phyloP scores from a whole-genome alignment of 1,140 invertebrate genomes.

The Copidosoma floridanum region DNA sequence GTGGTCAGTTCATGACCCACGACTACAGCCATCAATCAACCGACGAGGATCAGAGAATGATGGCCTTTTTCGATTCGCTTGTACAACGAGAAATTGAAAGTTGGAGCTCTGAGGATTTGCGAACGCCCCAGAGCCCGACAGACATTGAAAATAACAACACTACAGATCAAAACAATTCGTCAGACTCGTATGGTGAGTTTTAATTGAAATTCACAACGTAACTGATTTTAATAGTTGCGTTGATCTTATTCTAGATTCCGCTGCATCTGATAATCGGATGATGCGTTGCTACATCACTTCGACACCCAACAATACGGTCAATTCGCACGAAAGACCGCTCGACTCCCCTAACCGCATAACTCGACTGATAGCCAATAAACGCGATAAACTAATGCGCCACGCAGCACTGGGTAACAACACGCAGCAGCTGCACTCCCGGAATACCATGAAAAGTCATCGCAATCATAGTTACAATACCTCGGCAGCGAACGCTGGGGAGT shows the following conservation, averaged over 20 bases:
- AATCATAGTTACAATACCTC: background rate
- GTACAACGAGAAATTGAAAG: slow-evolving; percentile 87
- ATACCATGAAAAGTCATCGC: background rate
- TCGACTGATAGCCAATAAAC: slow-evolving; percentile 47
- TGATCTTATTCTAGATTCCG: slow-evolving; percentile 35
- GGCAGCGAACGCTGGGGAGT: background rate
- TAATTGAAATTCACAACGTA: no score
- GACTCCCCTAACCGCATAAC: slow-evolving; percentile 51
- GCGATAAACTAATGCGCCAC: slow-evolving; percentile 49
- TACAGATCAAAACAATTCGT: slow-evolving; percentile 31
- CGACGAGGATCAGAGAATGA: slow-evolving; percentile 89
- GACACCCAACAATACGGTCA: slow-evolving; percentile 29
- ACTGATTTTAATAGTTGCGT: background rate
- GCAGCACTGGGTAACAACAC: slow-evolving; percentile 38
- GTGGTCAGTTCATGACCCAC: slow-evolving; percentile 73
- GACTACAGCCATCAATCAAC: slow-evolving; percentile 82
- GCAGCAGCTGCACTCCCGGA: background rate
- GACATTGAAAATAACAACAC: slow-evolving; percentile 43
- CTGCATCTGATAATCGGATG: slow-evolving; percentile 33
- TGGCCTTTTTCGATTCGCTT: slow-evolving; percentile 93
- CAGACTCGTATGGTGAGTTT: slow-evolving; percentile 48
- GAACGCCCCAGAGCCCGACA: slow-evolving; percentile 39
- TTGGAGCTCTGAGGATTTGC: slow-evolving; percentile 56
- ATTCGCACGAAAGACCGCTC: slow-evolving; percentile 39
- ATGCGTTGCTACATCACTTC: slow-evolving; percentile 39